These are phyloP conservation scores for Calameuta pallipes DNA, from an alignment of 2,888 invertebrate species.

Conservation along the genomic window DNA sequence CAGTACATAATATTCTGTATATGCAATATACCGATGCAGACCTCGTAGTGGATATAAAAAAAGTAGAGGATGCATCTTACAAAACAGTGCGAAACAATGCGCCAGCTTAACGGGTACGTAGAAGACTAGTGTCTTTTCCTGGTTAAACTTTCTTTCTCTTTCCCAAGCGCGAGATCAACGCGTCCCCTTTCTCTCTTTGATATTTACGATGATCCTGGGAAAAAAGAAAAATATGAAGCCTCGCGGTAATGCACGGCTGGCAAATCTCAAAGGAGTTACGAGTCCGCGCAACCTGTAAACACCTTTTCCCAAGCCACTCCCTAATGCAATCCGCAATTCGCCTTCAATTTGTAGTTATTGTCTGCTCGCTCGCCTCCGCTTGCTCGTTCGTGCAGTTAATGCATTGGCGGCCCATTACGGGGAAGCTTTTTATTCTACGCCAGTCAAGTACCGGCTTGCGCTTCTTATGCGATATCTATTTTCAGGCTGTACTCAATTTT, in stretches of 20 bases:
- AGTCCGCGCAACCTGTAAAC: conserved; percentile 23
- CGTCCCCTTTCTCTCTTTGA: background rate
- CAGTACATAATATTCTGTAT: too few species aligned
- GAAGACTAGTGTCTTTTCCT: background rate
- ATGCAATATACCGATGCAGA: too few species aligned
- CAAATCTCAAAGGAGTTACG: background rate
- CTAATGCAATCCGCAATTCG: conserved; percentile 25
- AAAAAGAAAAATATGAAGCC: background rate
- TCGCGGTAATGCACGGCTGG: background rate
- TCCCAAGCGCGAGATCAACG: background rate
- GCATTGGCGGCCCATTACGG: conserved; percentile 1
- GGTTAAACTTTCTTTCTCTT: background rate
- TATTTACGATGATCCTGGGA: background rate
- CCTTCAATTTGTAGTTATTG: conserved; percentile 15
- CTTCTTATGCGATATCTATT: too few species aligned
- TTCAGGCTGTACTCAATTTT: too few species aligned
- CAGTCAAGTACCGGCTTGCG: too few species aligned
- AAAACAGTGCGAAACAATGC: conserved; percentile 3
- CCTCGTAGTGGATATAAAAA: too few species aligned
- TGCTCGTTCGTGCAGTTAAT: conserved; percentile 11
- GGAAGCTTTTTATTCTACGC: background rate
- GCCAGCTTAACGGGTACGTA: too few species aligned
- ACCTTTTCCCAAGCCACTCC: conserved; percentile 41
- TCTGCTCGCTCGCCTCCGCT: background rate
- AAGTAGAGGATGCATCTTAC: background rate